Conservation (phyloP, 2,797 vertebrate genomes). For the Amblyraja radiata region DNA sequence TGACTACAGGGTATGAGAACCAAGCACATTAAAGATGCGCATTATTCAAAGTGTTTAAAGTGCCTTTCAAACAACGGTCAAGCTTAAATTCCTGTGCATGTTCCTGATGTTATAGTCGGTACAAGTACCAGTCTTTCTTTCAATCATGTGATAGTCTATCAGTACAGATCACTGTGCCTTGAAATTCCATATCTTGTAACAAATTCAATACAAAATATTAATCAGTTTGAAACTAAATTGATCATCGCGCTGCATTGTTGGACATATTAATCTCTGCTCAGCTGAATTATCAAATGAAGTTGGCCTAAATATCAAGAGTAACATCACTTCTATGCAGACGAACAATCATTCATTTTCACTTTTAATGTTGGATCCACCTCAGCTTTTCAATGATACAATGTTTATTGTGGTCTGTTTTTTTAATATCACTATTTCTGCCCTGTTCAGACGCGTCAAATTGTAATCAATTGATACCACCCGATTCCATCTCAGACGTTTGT, state of each 20-base stretch:
- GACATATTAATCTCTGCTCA: background rate
- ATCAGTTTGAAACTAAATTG: background rate
- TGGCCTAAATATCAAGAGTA: background rate
- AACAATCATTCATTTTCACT: background rate
- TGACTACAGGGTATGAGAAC: too few relatives aligned
- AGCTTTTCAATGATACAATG: background rate
- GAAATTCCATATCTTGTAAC: background rate
- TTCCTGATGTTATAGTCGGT: too few relatives aligned
- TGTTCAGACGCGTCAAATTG: background rate
- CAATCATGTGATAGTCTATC: background rate
- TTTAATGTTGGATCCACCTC: background rate
- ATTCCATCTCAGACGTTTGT: background rate
- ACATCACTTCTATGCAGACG: background rate
- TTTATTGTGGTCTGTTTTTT: background rate
- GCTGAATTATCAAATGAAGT: background rate
- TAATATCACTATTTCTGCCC: background rate
- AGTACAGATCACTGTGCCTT: background rate
- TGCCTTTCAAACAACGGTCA: too few relatives aligned
- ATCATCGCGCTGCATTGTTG: too few relatives aligned
- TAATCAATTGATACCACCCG: too few relatives aligned
- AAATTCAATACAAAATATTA: background rate
- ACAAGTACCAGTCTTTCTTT: background rate
- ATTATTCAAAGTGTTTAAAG: too few relatives aligned
- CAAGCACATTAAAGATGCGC: too few relatives aligned
- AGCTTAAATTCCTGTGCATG: too few relatives aligned